phyloP scores from a whole-genome alignment of 2,113 vertebrate species.

The Oryzias javanicus region DNA sequence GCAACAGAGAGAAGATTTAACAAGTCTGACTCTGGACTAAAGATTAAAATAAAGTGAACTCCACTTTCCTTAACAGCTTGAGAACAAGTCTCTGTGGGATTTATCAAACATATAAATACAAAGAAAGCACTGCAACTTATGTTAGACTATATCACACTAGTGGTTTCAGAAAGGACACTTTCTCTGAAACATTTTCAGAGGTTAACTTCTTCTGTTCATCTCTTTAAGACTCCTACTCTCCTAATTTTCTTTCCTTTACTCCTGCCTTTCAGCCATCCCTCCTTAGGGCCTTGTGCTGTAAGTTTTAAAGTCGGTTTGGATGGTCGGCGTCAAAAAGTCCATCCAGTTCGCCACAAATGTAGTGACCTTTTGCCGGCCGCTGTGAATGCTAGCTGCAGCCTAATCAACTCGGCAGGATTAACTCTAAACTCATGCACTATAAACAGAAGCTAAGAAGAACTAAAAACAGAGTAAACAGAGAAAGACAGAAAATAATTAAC shows the following conservation, averaged over 20 bases:
- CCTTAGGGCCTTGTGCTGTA: constrained; percentile 61
- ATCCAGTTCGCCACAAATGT: constrained; percentile 63
- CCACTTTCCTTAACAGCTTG: constrained; percentile 1
- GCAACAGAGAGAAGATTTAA: constrained; percentile 39
- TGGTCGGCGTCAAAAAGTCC: constrained; percentile 69
- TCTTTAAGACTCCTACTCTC: constrained; percentile 45
- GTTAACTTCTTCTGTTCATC: constrained; percentile 13
- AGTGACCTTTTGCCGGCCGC: constrained; percentile 64
- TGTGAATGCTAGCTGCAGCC: constrained; percentile 70
- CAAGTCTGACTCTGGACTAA: background rate
- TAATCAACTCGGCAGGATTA: constrained; percentile 77
- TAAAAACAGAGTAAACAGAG: too few species aligned
- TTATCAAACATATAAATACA: constrained; percentile 6
- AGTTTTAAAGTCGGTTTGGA: constrained; percentile 69
- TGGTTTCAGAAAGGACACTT: constrained; percentile 22
- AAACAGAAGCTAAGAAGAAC: too few species aligned
- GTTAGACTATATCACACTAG: constrained; percentile 40
- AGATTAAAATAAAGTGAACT: background rate
- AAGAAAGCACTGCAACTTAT: constrained; percentile 1
- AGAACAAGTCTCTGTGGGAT: background rate
- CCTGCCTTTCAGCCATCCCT: constrained; percentile 69
- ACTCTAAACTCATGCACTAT: constrained; percentile 62
- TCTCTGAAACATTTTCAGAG: constrained; percentile 25
- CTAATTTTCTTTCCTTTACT: constrained; percentile 62
- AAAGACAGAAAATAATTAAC: too few species aligned